Evolutionary conservation across 2,888 invertebrate species (phyloP).

Genomic region (Pseudanteris insignis): DNA sequence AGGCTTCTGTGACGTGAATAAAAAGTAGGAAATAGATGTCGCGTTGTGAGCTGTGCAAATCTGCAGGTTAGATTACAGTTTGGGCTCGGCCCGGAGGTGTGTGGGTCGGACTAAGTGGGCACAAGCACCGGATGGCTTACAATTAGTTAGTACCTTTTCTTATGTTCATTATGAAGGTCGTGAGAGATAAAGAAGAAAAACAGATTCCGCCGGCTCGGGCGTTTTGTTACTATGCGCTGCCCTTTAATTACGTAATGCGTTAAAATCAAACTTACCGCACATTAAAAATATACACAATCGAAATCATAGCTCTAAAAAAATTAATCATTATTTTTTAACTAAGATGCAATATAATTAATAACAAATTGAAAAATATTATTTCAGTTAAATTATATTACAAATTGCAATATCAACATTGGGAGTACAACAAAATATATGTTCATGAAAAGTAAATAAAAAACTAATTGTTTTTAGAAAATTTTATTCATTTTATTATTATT

Average conservation of each 20-base stretch:
- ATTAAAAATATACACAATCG: neutral
- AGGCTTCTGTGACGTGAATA: constrained; percentile 19
- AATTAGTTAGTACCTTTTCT: constrained; percentile 35
- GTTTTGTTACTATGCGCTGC: constrained; percentile 29
- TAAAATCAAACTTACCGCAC: too few relatives aligned
- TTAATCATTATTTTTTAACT: neutral
- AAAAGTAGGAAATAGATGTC: constrained; percentile 32
- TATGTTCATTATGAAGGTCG: constrained; percentile 17
- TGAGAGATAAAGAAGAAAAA: constrained; percentile 19
- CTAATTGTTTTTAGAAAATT: too few relatives aligned
- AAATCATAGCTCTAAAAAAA: neutral
- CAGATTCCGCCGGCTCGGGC: constrained; percentile 14
- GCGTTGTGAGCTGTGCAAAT: constrained; percentile 8
- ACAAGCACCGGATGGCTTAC: constrained; percentile 28
- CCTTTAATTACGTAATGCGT: constrained; percentile 24
- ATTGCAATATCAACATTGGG: too few relatives aligned
- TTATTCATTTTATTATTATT: too few relatives aligned
- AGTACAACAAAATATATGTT: too few relatives aligned
- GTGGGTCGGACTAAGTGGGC: constrained; percentile 9
- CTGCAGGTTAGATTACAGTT: constrained; percentile 10
- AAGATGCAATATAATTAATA: too few relatives aligned
- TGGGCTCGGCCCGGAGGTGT: constrained; percentile 5
- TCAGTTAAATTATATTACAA: too few relatives aligned
- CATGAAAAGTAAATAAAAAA: too few relatives aligned
- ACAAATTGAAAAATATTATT: too few relatives aligned